Base-by-base conservation (phyloP, 2,888 invertebrate genomes). In the Athalia cordata region DNA sequence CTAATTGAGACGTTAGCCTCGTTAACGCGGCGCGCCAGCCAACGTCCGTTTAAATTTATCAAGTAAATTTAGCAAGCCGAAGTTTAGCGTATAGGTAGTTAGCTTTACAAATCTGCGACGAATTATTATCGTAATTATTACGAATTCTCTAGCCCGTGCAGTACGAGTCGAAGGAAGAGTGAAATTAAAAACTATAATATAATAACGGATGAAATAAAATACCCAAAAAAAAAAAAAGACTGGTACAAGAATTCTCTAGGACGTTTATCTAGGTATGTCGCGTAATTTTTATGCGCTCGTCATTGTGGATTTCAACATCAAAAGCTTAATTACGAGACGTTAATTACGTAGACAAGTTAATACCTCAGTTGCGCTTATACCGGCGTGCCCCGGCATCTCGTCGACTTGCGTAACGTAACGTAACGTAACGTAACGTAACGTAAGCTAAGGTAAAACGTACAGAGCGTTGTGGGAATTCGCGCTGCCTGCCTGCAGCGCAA, bases 321-420 rank as follows among this genome's bases (percentile, higher is more conserved):
- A 8, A 49, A 49, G 72, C 72, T 78, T 72, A 72, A 78, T 78
- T 74, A 78, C 72, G 55, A 57, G 52, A 72, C 72, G 78, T 78
- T 78, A 74, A 78, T 78, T 78, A 78, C 72, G 13, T 72, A 59
- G 52, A 43, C 49, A n/a, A 72, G 72, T 78, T 78, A 72, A 78
- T 78, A 64, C 52, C 78, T 43, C 50, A 7, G 68, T 50, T 68
- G 47, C 50, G 29, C 43, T 8, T 65, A 47, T 5, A 8, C 9
- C 66, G 49, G 49, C n/a, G 13, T 4, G 13, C 47, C 59, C 13
- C 72, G 13, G 47, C 59, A 57, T 72, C 72, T 72, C 59, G 9
- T 72, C 45, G 72, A 7, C 47, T 57, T 72, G 49, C 15, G 29
- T 29, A 29, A 29, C 29, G 29, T 55, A 9, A 67, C 15, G 67